phyloP scores from a whole-genome alignment of 2,888 invertebrate species.

The Tetragnatha montana region DNA sequence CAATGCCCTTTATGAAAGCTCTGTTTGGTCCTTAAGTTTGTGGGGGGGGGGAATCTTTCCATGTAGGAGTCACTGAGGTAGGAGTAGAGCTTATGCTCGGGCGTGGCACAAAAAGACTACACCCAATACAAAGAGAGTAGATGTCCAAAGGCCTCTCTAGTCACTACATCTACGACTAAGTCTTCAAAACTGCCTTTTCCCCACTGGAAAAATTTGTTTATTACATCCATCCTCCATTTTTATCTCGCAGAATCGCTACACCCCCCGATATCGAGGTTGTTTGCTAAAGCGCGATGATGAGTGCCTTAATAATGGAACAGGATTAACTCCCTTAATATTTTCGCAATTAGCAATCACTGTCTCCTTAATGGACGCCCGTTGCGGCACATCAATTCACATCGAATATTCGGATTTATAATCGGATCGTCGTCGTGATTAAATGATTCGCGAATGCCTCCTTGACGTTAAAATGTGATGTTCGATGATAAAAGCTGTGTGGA shows the following conservation, averaged over 20 bases:
- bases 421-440: conserved; percentile 10
- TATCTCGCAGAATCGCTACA: background rate
- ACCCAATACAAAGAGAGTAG: too few species aligned
- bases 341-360: conserved; percentile 29
- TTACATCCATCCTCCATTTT: background rate
- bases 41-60: too few species aligned
- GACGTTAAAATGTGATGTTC: background rate
- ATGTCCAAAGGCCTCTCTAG: background rate
- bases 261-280: background rate
- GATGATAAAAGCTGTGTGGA: background rate
- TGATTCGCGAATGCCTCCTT: background rate
- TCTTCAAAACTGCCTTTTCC: background rate
- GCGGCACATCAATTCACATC: conserved; percentile 3
- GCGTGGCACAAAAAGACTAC: too few species aligned
- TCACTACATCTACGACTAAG: background rate
- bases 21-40: too few species aligned
- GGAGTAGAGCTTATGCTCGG: too few species aligned
- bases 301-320: background rate
- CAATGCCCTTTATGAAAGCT: too few species aligned
- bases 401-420: background rate
- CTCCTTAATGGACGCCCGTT: background rate
- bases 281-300: background rate
- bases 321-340: conserved; percentile 16
- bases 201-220: background rate
- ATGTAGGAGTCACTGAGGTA: too few species aligned